phyloP scores from a whole-genome alignment of 2,113 vertebrate genomes.

The Sylvicapra grimmia region DNA sequence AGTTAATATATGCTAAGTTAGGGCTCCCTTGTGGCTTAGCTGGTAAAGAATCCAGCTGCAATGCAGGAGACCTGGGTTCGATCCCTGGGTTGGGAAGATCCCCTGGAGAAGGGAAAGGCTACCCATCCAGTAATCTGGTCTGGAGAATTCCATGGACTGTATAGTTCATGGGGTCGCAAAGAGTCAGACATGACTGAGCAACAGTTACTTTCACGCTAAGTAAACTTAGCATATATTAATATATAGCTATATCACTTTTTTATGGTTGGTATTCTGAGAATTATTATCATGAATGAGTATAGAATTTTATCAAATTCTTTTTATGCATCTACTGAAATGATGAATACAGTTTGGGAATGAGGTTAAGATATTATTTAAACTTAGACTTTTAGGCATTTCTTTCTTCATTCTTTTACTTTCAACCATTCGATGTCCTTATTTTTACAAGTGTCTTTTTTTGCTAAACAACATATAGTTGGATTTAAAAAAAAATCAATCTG shows the following conservation, averaged over 20 bases:
- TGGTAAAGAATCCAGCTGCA: background rate
- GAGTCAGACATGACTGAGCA: background rate
- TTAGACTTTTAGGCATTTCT: background rate
- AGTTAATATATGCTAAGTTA: background rate
- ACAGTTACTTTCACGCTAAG: background rate
- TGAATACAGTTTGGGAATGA: background rate
- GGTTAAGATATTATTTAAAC: background rate
- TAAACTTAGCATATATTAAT: background rate
- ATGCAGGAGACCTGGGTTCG: background rate
- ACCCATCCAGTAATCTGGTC: background rate
- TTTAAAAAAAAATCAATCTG: background rate
- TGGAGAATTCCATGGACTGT: background rate
- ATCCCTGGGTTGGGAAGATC: background rate
- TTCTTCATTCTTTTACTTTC: background rate
- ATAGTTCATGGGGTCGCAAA: background rate
- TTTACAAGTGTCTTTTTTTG: background rate
- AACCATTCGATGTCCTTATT: background rate
- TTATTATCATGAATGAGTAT: background rate
- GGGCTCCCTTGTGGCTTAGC: background rate
- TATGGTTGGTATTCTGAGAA: background rate
- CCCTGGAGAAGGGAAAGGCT: background rate
- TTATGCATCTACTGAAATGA: background rate
- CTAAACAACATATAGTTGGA: background rate
- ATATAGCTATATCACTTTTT: background rate
- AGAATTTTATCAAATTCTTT: conserved; percentile 17